Conservation (phyloP, 2,888 invertebrate genomes). For the Perdita meconis region DNA sequence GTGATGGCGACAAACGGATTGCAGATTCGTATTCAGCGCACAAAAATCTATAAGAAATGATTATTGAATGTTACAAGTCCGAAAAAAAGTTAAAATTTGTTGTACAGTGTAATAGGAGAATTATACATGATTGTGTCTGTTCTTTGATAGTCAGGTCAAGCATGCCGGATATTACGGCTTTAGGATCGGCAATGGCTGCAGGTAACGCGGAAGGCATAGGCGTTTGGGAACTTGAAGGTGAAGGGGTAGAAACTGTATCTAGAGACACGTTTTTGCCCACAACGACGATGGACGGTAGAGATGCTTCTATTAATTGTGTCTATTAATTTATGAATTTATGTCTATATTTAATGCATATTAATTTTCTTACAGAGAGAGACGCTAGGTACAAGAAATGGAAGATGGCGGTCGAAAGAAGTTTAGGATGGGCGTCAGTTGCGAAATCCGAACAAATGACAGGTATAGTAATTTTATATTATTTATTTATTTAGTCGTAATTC, state of each 20-base stretch:
- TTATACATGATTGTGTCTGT: not conserved
- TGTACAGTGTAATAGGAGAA: no score
- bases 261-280: constrained; percentile 93
- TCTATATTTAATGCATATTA: not conserved
- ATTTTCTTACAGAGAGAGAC: constrained; percentile 89
- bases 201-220: constrained; percentile 91
- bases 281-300: constrained; percentile 90
- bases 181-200: constrained; percentile 97
- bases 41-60: no score
- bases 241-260: constrained; percentile 86
- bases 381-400: constrained; percentile 96
- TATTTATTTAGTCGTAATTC: constrained; percentile 26
- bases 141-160: constrained; percentile 89
- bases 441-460: constrained; percentile 92
- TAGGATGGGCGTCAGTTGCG: constrained; percentile 94
- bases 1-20: no score
- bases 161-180: constrained; percentile 94
- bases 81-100: no score
- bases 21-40: no score
- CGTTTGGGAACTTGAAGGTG: constrained; percentile 88
- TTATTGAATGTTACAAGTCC: no score
- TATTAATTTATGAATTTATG: constrained; percentile 21
- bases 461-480: no score
- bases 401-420: constrained; percentile 95
- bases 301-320: not conserved